Conservation (phyloP, 1,140 invertebrate genomes). For the Schlechtendalia chinensis region DNA sequence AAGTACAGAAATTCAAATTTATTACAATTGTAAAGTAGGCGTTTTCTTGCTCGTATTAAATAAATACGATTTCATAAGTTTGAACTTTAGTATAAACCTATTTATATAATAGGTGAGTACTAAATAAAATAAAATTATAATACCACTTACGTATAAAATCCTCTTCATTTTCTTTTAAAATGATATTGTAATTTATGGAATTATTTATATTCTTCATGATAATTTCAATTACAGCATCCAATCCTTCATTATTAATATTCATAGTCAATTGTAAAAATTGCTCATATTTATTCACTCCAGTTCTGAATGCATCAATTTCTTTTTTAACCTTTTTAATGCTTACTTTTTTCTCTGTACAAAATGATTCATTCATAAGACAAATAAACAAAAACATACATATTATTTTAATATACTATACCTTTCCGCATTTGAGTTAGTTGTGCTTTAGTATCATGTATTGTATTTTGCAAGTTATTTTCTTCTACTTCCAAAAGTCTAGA, state of each 20-base stretch:
- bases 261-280: constrained; percentile 12
- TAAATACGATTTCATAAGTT: no score
- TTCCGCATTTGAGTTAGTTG: background rate
- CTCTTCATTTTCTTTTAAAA: constrained; percentile 23
- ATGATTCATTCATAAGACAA: background rate
- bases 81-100: no score
- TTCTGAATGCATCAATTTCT: constrained; percentile 22
- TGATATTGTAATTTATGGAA: background rate
- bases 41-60: no score
- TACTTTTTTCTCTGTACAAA: constrained; percentile 23
- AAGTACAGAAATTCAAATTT: no score
- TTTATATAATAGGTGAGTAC: background rate
- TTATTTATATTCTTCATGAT: background rate
- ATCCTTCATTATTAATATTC: background rate
- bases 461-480: background rate
- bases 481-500: background rate
- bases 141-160: constrained; percentile 15
- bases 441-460: background rate
- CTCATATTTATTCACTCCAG: constrained; percentile 9
- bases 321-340: constrained; percentile 6
- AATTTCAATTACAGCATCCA: background rate
- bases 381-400: background rate
- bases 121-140: background rate
- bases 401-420: constrained; percentile 13
- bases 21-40: no score